A percentile compares a stretch with the other conserved stretches of the same genome.
Conservation (phyloP, 2,888 invertebrate species). For the Mamestra brassicae region DNA sequence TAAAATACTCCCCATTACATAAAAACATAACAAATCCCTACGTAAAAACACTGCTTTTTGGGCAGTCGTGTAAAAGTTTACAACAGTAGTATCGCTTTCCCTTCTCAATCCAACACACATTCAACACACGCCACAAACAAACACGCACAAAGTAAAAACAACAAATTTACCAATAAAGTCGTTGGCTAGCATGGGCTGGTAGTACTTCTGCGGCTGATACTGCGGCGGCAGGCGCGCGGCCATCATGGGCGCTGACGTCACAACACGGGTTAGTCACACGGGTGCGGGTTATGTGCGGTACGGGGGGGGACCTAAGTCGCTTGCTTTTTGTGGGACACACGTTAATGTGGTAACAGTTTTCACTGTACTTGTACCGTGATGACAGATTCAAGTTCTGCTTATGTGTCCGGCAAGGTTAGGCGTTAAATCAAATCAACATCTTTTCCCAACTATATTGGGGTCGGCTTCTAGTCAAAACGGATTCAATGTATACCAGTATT, state of each 20-base stretch:
- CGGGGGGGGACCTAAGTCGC: constrained; percentile 13
- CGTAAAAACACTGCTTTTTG: too few relatives aligned
- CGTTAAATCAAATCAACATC: too few relatives aligned
- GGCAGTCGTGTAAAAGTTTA: neutral
- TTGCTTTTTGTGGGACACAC: neutral
- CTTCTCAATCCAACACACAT: neutral
- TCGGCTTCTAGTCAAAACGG: too few relatives aligned
- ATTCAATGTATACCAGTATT: too few relatives aligned
- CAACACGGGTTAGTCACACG: constrained; percentile 76
- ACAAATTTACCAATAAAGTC: constrained; percentile 83
- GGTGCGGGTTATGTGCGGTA: constrained; percentile 40
- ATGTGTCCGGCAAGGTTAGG: too few relatives aligned
- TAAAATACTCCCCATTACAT: neutral
- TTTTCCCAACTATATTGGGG: too few relatives aligned
- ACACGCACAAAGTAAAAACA: neutral
- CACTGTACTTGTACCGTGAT: too few relatives aligned
- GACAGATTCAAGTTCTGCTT: too few relatives aligned
- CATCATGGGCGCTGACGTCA: constrained; percentile 72
- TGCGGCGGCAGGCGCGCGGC: constrained; percentile 76
- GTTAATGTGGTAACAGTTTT: too few relatives aligned
- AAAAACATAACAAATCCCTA: neutral
- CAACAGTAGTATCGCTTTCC: neutral
- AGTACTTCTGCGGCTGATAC: constrained; percentile 81
- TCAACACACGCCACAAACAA: neutral
- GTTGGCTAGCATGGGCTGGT: constrained; percentile 87